Conservation (phyloP, 2,797 vertebrate species). For the Paguma larvata region DNA sequence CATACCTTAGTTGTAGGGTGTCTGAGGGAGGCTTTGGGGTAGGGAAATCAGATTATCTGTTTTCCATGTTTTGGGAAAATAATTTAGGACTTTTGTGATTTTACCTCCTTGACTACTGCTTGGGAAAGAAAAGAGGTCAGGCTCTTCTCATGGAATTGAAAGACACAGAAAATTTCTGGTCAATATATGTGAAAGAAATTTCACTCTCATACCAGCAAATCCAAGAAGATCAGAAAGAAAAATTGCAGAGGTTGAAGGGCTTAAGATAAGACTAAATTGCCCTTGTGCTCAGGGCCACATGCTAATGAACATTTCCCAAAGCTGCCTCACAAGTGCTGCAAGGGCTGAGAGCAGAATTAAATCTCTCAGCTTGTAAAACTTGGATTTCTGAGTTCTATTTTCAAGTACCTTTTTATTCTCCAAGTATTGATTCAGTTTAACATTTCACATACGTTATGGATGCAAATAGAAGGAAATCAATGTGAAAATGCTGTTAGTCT, state of each 20-base stretch:
- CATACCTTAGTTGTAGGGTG: not conserved
- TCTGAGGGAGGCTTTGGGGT: not conserved
- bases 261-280: not conserved
- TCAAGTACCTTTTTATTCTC: conserved; percentile 12
- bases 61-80: not conserved
- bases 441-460: conserved; percentile 62
- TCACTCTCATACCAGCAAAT: not conserved
- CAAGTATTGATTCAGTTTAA: conserved; percentile 45
- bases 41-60: not conserved
- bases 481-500: conserved; percentile 47
- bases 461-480: conserved; percentile 63
- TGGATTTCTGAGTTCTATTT: conserved; percentile 52
- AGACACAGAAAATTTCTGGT: not conserved
- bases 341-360: not conserved
- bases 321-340: not conserved
- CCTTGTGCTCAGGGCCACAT: no score
- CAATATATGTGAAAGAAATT: not conserved
- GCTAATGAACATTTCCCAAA: not conserved
- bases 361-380: not conserved
- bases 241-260: not conserved
- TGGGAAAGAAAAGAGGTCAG: not conserved
- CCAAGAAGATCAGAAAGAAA: not conserved
- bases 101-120: not conserved
- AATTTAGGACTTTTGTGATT: not conserved
- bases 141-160: not conserved